phyloP scores from a whole-genome alignment of 2,888 invertebrate genomes.

The Lasius platythorax region DNA sequence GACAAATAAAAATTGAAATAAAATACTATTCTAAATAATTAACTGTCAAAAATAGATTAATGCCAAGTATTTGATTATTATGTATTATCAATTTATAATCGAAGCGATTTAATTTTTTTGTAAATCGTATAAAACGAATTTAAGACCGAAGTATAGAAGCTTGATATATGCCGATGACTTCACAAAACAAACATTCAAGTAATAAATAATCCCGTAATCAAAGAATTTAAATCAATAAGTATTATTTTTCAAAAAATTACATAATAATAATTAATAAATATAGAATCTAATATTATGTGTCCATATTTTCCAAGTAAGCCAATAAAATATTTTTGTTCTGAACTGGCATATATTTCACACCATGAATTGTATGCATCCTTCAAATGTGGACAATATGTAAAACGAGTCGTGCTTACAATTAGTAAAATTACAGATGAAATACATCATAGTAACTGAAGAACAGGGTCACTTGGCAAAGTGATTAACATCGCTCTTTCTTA shows the following conservation, averaged over 20 bases:
- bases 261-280: not conserved
- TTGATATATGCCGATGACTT: not conserved
- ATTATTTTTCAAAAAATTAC: not conserved
- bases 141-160: not conserved
- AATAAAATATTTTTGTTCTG: conserved; percentile 10
- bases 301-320: not conserved
- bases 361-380: not conserved
- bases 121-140: not conserved
- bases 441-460: not conserved
- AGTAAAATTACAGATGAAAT: not conserved
- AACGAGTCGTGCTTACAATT: not conserved
- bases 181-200: not conserved
- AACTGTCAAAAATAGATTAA: not conserved
- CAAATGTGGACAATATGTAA: not conserved
- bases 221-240: not conserved
- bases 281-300: not conserved
- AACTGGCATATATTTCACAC: not conserved
- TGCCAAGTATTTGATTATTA: not conserved
- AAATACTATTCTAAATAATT: not conserved
- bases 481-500: conserved; percentile 61
- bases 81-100: not conserved
- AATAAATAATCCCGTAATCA: not conserved
- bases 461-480: conserved; percentile 39
- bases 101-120: not conserved
- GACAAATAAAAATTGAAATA: not conserved